Percentiles rank a stretch among this genome's conserved stretches.
phyloP scores from a whole-genome alignment of 2,888 invertebrate genomes.

The Zele albiditarsus region DNA sequence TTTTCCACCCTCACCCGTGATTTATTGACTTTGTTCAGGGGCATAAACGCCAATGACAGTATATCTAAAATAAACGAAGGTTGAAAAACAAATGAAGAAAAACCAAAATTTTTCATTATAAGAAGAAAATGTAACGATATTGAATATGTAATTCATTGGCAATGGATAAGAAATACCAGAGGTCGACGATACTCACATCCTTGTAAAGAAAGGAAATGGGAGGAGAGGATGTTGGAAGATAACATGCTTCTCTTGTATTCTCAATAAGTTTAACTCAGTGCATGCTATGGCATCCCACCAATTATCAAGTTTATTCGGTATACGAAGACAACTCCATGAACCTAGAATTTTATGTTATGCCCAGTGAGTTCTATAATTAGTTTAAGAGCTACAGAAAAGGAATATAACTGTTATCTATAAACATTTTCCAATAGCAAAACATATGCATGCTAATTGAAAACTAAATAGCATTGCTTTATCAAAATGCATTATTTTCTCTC shows the following conservation, averaged over 20 bases:
- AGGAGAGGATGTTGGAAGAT: slow-evolving; percentile 37
- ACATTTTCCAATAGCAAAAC: slow-evolving; percentile 4
- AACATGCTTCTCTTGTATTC: slow-evolving; percentile 36
- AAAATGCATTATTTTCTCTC: neutral
- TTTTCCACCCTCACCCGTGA: slow-evolving; percentile 32
- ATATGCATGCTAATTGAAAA: slow-evolving; percentile 48
- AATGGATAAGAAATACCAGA: slow-evolving; percentile 30
- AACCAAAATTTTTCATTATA: neutral
- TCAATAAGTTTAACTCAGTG: slow-evolving; percentile 40
- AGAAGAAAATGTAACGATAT: neutral
- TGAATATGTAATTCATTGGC: slow-evolving; percentile 27
- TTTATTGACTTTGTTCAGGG: slow-evolving; percentile 46
- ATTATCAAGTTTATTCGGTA: slow-evolving; percentile 61
- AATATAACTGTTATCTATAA: slow-evolving; percentile 20
- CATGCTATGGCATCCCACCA: slow-evolving; percentile 49
- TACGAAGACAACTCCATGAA: slow-evolving; percentile 60
- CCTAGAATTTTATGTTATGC: slow-evolving; percentile 55
- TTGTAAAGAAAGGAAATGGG: slow-evolving; percentile 36
- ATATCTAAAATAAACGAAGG: slow-evolving; percentile 9
- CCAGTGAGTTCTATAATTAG: slow-evolving; percentile 49
- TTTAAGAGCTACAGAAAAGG: slow-evolving; percentile 22
- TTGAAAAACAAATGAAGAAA: neutral
- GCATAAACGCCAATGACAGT: slow-evolving; percentile 44
- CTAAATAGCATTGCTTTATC: slow-evolving; percentile 28
- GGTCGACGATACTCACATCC: slow-evolving; percentile 18